Conservation (phyloP, 2,888 invertebrate species). For the Coenonympha glycerion region DNA sequence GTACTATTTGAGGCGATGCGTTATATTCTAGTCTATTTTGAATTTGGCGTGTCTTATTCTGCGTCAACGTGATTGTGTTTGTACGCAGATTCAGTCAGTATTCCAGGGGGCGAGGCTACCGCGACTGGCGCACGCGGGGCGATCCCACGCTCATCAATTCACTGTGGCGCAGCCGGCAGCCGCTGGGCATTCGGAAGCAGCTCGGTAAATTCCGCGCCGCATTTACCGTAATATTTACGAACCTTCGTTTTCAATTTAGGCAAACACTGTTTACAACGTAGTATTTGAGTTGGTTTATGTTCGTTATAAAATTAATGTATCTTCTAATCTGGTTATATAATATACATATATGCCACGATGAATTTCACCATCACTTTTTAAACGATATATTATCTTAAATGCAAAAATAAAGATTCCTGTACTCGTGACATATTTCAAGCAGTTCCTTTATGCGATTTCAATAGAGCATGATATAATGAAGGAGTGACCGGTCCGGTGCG, state of each 20-base stretch:
- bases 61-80: conserved; percentile 38
- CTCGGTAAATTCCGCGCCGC: conserved; percentile 59
- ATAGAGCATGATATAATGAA: too few relatives aligned
- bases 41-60: conserved; percentile 12
- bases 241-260: neutral
- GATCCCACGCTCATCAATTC: conserved; percentile 84
- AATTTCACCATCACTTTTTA: too few relatives aligned
- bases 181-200: conserved; percentile 81
- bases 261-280: neutral
- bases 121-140: conserved; percentile 82
- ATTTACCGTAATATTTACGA: too few relatives aligned
- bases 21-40: conserved; percentile 9
- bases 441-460: too few relatives aligned
- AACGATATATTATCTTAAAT: too few relatives aligned
- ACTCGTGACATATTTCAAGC: too few relatives aligned
- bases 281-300: too few relatives aligned
- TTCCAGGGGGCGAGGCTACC: conserved; percentile 79
- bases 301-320: too few relatives aligned
- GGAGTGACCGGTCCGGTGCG: too few relatives aligned
- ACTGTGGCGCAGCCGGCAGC: conserved; percentile 84
- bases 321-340: too few relatives aligned
- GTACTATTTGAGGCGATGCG: conserved; percentile 16
- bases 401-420: too few relatives aligned
- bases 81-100: conserved; percentile 75
- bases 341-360: too few relatives aligned